Percentiles rank a stretch among this genome's conserved stretches.
These are phyloP conservation scores for Otolemur crassicaudatus DNA, from an alignment of 2,797 vertebrate species.

Conservation along the genomic window DNA sequence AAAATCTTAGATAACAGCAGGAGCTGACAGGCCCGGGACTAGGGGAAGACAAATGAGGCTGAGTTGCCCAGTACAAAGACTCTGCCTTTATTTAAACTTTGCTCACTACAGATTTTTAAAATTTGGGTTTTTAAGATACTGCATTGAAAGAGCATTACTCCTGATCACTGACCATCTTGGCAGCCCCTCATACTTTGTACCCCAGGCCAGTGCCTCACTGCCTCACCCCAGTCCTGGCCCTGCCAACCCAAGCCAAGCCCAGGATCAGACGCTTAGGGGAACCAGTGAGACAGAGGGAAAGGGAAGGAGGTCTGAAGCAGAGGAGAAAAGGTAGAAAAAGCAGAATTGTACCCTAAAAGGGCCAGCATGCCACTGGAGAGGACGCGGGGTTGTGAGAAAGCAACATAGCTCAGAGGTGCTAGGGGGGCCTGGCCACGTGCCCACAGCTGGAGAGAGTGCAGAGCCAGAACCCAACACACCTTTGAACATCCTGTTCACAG, in stretches of 20 bases:
- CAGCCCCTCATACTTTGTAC: neutral
- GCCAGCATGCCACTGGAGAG: neutral
- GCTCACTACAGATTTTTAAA: neutral
- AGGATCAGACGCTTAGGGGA: neutral
- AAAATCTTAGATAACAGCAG: neutral
- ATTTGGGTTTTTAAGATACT: neutral
- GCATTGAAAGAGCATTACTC: neutral
- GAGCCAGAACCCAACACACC: slow-evolving; percentile 85
- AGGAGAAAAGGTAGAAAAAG: neutral
- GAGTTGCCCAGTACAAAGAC: neutral
- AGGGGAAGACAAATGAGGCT: neutral
- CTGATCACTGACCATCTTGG: neutral
- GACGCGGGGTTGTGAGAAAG: neutral
- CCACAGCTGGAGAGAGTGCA: rapidly evolving
- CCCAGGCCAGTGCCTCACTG: neutral
- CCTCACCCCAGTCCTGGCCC: neutral
- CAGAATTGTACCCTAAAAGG: neutral
- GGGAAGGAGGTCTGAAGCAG: neutral
- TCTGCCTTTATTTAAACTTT: neutral
- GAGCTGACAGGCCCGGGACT: neutral
- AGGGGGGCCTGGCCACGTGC: rapidly evolving
- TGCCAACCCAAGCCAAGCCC: neutral
- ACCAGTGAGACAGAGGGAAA: neutral
- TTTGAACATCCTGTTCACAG: slow-evolving; percentile 93
- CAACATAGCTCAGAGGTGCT: rapidly evolving